phyloP scores from a whole-genome alignment of 2,797 vertebrate species.

The Harpagifer antarcticus region DNA sequence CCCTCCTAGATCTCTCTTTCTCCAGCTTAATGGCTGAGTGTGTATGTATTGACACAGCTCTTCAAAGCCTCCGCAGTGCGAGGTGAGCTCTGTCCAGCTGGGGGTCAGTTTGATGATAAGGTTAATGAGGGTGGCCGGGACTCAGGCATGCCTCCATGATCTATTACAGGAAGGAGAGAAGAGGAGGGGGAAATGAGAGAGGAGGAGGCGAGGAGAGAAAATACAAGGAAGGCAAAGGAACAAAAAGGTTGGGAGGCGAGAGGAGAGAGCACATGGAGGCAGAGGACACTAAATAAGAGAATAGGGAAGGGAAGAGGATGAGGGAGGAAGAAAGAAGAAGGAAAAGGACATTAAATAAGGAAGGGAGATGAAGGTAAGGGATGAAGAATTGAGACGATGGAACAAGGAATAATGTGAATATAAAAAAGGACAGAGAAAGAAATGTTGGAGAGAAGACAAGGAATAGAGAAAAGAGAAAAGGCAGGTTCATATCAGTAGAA shows the following conservation, averaged over 20 bases:
- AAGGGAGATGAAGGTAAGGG: not conserved
- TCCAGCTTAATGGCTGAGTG: conserved; percentile 65
- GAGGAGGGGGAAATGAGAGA: conserved; percentile 25
- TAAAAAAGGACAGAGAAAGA: not conserved
- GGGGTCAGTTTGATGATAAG: conserved; percentile 74
- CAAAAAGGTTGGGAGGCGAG: not conserved
- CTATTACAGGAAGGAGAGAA: conserved; percentile 50
- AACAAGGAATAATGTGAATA: not conserved
- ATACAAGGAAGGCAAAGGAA: not conserved
- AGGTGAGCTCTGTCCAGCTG: conserved; percentile 61
- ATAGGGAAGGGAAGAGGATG: not conserved
- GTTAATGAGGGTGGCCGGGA: conserved; percentile 77
- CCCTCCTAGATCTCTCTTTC: conserved; percentile 26
- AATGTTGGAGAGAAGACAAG: not conserved
- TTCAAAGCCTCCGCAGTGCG: conserved; percentile 59
- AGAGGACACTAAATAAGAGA: not conserved
- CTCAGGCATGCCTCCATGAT: conserved; percentile 70
- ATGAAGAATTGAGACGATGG: not conserved
- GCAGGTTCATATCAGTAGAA: too few species aligned
- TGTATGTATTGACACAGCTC: conserved; percentile 78
- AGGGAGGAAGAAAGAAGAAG: not conserved
- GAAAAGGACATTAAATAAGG: not conserved
- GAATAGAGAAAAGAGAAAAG: not conserved
- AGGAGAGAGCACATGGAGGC: not conserved
- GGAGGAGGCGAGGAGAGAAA: not conserved